These are phyloP conservation scores for Cheiracanthium punctorium DNA, from an alignment of 2,888 invertebrate genomes.

Conservation along the genomic window DNA sequence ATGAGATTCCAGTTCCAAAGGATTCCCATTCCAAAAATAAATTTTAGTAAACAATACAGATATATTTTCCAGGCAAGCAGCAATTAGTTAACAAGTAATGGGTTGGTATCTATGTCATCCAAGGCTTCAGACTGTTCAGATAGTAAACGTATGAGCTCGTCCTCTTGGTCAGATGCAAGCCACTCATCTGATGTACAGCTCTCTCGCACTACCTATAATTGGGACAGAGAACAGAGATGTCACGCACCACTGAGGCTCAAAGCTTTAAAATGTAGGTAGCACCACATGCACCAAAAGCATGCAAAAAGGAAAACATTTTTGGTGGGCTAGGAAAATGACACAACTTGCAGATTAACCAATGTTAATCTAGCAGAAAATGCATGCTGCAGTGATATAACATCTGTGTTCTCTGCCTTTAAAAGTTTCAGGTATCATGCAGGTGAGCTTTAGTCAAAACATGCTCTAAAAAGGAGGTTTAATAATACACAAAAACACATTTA, in stretches of 20 bases:
- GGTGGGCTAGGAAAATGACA: background rate
- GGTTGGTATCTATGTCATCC: conserved; percentile 68
- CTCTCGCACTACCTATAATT: conserved; percentile 70
- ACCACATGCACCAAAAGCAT: conserved; percentile 8
- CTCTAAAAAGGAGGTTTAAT: background rate
- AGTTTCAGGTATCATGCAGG: conserved; percentile 19
- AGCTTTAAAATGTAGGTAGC: background rate
- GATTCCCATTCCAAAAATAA: too few relatives aligned
- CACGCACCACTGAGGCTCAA: conserved; percentile 44
- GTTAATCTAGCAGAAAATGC: conserved; percentile 3
- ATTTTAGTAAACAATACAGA: background rate
- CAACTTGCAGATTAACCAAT: background rate
- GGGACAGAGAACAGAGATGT: conserved; percentile 71
- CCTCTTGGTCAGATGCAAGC: conserved; percentile 87
- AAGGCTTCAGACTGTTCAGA: conserved; percentile 77
- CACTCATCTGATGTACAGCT: conserved; percentile 78
- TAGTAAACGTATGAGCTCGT: conserved; percentile 84
- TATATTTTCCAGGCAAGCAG: background rate
- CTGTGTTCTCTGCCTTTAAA: conserved; percentile 66
- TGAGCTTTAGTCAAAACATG: conserved; percentile 30
- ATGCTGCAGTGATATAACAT: conserved; percentile 36
- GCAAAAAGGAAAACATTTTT: background rate
- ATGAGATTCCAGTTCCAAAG: too few relatives aligned
- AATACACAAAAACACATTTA: background rate
- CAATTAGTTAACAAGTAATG: conserved; percentile 58